These are phyloP conservation scores for Rhinatrema bivittatum DNA, from an alignment of 2,797 vertebrate genomes.

Conservation along the genomic window DNA sequence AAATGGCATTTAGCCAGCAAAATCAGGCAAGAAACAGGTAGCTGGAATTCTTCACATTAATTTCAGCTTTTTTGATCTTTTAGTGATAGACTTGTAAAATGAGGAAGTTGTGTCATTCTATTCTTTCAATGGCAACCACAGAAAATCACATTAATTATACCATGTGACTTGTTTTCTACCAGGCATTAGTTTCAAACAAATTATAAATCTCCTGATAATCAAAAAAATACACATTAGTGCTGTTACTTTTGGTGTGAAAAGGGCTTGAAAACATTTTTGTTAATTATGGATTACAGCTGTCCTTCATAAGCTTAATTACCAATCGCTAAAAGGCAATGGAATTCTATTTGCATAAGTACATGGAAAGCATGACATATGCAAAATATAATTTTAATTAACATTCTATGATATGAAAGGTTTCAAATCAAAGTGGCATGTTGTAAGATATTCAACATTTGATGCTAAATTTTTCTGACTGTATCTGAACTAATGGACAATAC, in stretches of 20 bases:
- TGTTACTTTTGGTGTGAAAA: slow-evolving; percentile 71
- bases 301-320: slow-evolving; percentile 98
- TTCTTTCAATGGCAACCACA: slow-evolving; percentile 12
- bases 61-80: too few relatives aligned
- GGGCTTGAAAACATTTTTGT: slow-evolving; percentile 92
- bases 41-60: too few relatives aligned
- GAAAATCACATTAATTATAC: slow-evolving; percentile 35
- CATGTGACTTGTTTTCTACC: slow-evolving; percentile 28
- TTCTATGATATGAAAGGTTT: slow-evolving; percentile 85
- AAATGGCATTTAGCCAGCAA: too few relatives aligned
- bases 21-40: too few relatives aligned
- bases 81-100: too few relatives aligned
- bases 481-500: slow-evolving; percentile 46
- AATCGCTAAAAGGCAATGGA: slow-evolving; percentile 93
- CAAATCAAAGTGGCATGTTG: slow-evolving; percentile 93
- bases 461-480: slow-evolving; percentile 73
- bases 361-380: slow-evolving; percentile 95
- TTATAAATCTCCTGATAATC: slow-evolving; percentile 47
- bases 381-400: slow-evolving; percentile 97
- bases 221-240: slow-evolving; percentile 52
- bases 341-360: slow-evolving; percentile 88
- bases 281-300: slow-evolving; percentile 99
- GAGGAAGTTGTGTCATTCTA: too few relatives aligned
- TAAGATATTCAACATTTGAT: slow-evolving; percentile 79
- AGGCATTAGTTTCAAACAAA: slow-evolving; percentile 33